Conservation (phyloP, 2,113 vertebrate genomes). For the Vombatus ursinus region DNA sequence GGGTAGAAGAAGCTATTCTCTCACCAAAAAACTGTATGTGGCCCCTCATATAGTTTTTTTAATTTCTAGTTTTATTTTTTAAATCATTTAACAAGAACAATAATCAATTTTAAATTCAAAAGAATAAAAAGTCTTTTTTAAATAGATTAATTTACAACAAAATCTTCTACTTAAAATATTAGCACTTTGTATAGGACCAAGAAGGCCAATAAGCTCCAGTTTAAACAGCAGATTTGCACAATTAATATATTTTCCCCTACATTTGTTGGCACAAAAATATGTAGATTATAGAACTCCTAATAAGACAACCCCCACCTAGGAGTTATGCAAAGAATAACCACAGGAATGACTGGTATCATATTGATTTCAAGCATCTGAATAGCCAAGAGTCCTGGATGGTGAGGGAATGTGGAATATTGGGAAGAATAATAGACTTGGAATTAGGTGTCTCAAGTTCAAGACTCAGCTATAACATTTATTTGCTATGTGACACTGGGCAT, state of each 20-base stretch:
- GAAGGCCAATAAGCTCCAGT: neutral
- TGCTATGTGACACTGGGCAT: neutral
- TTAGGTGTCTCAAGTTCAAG: neutral
- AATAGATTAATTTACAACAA: slow-evolving; percentile 67
- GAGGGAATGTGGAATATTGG: neutral
- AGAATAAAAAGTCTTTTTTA: slow-evolving; percentile 47
- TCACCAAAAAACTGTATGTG: neutral
- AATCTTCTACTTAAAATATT: slow-evolving; percentile 57
- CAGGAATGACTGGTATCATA: neutral
- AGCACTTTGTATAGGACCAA: slow-evolving; percentile 68
- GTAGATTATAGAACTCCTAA: neutral
- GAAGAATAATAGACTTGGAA: neutral
- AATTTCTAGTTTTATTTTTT: slow-evolving; percentile 73
- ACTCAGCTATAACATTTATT: neutral
- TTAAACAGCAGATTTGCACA: slow-evolving; percentile 10
- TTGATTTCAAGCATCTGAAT: neutral
- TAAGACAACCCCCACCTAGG: neutral
- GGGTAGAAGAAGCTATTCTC: neutral
- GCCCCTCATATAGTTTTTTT: neutral
- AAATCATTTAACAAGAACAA: slow-evolving; percentile 61
- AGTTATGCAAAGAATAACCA: neutral
- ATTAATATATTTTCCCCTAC: neutral
- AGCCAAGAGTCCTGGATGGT: neutral
- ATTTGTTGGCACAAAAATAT: slow-evolving; percentile 21
- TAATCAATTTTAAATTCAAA: slow-evolving; percentile 70